Evolutionary conservation across 2,797 vertebrate genomes (phyloP).

Genomic region (Melanogrammus aeglefinus): DNA sequence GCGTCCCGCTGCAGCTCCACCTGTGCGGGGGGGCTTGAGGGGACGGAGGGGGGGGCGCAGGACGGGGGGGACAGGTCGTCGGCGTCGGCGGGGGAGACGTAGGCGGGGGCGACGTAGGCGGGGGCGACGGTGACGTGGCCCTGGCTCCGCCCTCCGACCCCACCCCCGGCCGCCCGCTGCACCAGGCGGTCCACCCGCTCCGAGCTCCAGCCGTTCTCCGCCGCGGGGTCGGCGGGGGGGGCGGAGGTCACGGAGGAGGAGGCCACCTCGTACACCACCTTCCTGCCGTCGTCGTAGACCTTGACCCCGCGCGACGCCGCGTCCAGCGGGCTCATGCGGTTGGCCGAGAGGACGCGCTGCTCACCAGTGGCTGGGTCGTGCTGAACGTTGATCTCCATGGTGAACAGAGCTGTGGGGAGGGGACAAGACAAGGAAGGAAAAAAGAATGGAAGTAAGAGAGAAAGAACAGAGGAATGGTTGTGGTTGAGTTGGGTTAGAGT

Average conservation of each 20-base stretch:
- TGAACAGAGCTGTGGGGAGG: constrained; percentile 87
- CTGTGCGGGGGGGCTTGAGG: constrained; percentile 76
- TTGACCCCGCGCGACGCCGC: constrained; percentile 88
- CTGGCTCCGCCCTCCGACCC: constrained; percentile 63
- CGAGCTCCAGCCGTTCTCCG: constrained; percentile 94
- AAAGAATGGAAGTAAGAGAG: constrained; percentile 49
- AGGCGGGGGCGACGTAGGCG: constrained; percentile 22
- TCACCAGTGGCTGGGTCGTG: constrained; percentile 92
- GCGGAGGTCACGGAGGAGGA: constrained; percentile 82
- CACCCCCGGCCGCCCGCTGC: constrained; percentile 77
- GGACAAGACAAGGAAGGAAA: constrained; percentile 56
- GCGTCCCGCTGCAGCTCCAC: constrained; percentile 85
- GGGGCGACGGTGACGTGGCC: constrained; percentile 61
- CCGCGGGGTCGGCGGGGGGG: neutral
- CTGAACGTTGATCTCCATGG: constrained; percentile 99
- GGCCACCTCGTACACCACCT: constrained; percentile 91
- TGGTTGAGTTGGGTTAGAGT: neutral
- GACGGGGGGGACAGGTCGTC: constrained; percentile 74
- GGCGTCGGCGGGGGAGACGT: constrained; percentile 56
- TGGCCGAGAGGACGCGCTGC: constrained; percentile 91
- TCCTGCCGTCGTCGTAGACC: constrained; percentile 92
- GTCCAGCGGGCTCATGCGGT: constrained; percentile 82
- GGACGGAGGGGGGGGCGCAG: constrained; percentile 65
- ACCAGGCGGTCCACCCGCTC: constrained; percentile 89
- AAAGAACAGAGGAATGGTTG: constrained; percentile 28